A percentile compares a stretch with the other conserved stretches of the same genome.
phyloP scores from a whole-genome alignment of 2,888 invertebrate species.

The Hoplodrina ambigua region DNA sequence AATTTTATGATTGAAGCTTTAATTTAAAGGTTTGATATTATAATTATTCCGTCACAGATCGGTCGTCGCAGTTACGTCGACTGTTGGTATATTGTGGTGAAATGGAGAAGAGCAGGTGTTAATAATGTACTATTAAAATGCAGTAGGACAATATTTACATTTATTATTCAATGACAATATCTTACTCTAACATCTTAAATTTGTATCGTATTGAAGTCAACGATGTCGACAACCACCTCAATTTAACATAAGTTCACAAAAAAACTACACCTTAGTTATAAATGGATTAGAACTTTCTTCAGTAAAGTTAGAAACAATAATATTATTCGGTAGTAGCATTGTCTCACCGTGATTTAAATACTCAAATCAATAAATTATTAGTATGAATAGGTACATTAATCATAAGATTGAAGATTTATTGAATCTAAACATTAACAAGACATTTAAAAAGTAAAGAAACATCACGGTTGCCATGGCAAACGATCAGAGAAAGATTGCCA shows the following conservation, averaged over 20 bases:
- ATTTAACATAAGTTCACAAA: conserved; percentile 67
- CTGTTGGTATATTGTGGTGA: conserved; percentile 1
- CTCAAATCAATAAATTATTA: conserved; percentile 17
- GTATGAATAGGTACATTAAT: conserved; percentile 35
- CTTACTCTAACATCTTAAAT: conserved; percentile 56
- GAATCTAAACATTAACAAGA: conserved; percentile 17
- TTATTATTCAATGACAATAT: conserved; percentile 70
- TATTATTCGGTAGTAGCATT: conserved; percentile 51
- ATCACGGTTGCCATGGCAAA: conserved; percentile 28
- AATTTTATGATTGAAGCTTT: conserved; percentile 43
- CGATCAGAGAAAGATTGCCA: conserved; percentile 6
- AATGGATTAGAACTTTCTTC: conserved; percentile 74
- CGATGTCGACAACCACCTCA: conserved; percentile 64
- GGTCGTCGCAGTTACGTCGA: neutral
- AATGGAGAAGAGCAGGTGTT: conserved; percentile 37
- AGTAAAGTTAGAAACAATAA: conserved; percentile 40
- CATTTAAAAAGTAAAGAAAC: neutral
- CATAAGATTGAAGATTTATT: conserved; percentile 30
- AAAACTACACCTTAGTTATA: conserved; percentile 72
- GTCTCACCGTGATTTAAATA: conserved; percentile 31
- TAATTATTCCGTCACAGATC: conserved; percentile 15
- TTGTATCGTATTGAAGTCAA: conserved; percentile 57
- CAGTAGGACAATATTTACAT: conserved; percentile 79
- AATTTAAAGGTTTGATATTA: conserved; percentile 25
- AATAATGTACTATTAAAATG: conserved; percentile 62